phyloP scores from a whole-genome alignment of 2,888 invertebrate genomes.

The Cosmorhoe ocellata region DNA sequence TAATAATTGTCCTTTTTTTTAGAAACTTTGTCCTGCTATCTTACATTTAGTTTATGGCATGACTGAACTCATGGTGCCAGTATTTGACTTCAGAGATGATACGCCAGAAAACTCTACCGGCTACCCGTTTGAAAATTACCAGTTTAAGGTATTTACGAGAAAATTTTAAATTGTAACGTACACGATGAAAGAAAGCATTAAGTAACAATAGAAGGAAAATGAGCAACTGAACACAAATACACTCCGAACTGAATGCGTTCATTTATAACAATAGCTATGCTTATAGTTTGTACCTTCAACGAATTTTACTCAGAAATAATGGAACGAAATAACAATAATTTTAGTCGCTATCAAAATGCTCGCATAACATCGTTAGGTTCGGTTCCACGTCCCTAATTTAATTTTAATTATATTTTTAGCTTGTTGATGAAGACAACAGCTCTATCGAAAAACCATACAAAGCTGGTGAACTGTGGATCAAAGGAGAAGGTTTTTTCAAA shows the following conservation, averaged over 20 bases:
- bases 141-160: constrained; percentile 43
- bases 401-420: constrained; percentile 36
- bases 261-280: too few species aligned
- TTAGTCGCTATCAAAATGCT: too few species aligned
- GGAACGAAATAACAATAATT: too few species aligned
- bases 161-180: too few species aligned
- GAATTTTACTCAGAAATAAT: too few species aligned
- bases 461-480: constrained; percentile 52
- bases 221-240: background rate
- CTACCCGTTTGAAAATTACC: constrained; percentile 39
- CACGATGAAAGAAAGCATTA: background rate
- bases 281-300: too few species aligned
- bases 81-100: constrained; percentile 43
- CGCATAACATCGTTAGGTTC: too few species aligned
- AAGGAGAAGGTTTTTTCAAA: constrained; percentile 52
- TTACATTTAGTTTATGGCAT: constrained; percentile 51
- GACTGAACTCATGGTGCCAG: constrained; percentile 53
- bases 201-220: background rate
- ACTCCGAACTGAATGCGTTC: too few species aligned
- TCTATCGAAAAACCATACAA: constrained; percentile 35
- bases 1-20: constrained; percentile 9
- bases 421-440: constrained; percentile 42
- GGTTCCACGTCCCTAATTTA: background rate
- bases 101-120: constrained; percentile 49
- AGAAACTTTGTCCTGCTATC: constrained; percentile 36